Evolutionary conservation across 2,113 vertebrate genomes (phyloP).

Genomic region (Albula glossodonta): DNA sequence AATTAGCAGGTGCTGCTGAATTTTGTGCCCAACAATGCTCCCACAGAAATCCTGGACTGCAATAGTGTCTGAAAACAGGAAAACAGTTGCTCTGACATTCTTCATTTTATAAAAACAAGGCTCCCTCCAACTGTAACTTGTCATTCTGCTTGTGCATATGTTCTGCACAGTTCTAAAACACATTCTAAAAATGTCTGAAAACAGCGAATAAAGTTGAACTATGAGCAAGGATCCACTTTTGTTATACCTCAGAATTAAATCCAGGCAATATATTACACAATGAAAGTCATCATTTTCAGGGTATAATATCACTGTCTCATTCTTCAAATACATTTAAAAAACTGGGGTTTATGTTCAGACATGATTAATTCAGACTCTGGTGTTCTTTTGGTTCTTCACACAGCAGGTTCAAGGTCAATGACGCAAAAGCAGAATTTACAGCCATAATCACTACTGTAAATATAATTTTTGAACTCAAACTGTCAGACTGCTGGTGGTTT

Average conservation of each 20-base stretch:
- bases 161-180: no score
- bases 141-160: no score
- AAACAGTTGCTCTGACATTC: background rate
- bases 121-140: no score
- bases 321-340: background rate
- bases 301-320: background rate
- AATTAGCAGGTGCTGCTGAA: background rate
- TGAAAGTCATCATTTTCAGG: background rate
- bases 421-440: background rate
- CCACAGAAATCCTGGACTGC: background rate
- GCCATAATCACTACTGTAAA: background rate
- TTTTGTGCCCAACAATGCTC: background rate
- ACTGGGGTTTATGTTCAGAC: background rate
- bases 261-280: no score
- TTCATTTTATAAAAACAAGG: no score
- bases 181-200: no score
- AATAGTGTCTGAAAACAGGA: background rate
- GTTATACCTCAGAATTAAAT: no score
- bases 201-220: background rate
- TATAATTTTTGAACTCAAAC: background rate
- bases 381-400: background rate
- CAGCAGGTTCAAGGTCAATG: background rate
- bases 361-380: background rate
- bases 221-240: no score
- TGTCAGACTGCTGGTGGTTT: background rate